Base-by-base conservation (phyloP, 2,797 vertebrate species). In the Hapalemur alaotrensis region DNA sequence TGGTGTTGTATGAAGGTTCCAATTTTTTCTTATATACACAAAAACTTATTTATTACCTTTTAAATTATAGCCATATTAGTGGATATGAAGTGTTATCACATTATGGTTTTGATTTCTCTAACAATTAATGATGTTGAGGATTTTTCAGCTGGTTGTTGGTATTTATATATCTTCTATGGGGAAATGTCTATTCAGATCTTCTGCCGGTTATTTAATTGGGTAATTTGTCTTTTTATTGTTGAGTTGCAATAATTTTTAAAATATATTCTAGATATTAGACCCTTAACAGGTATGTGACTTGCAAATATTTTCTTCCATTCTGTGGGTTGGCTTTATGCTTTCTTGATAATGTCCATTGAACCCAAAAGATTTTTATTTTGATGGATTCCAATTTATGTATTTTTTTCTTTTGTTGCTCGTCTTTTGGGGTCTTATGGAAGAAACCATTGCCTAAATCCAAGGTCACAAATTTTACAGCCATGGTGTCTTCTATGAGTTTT, bases 51-150 rank as follows among this genome's bases (percentile, higher is more conserved):
- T 86, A 52, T 14, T 57, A 20, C 25, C 9, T 80, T 92, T 96
- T 30, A 75, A 28, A 90, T 91, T 73, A 87, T 80, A 94, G 20
- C 38, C 46, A 41, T 32, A 15, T 18, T 67, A 48, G 25, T 54
- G 18, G 25, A 13, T 48, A 13, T 96, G 57, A 59, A 80, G 15
- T 76, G 1, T 54, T 75, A 41, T 38, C 43, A 72, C 35, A 28
- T 46, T 65, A 35, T 61, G 23, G 8, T 41, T 95, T 83, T 76
- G n/a, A 43, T 95, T 95, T 96, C 28, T 75, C 57, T 94, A 81
- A 46, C 35, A n/a, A 89, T 67, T 70, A 54, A 81, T 38, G 32
- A 69, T 28, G 22, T 50, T 65, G 52, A 84, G 4, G 22, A 83
- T 72, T 84, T 92, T 59, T 80, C 67, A 54, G 72, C 48, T 80